Base-by-base conservation (phyloP, 2,888 invertebrate species). In the Lapara coniferarum region DNA sequence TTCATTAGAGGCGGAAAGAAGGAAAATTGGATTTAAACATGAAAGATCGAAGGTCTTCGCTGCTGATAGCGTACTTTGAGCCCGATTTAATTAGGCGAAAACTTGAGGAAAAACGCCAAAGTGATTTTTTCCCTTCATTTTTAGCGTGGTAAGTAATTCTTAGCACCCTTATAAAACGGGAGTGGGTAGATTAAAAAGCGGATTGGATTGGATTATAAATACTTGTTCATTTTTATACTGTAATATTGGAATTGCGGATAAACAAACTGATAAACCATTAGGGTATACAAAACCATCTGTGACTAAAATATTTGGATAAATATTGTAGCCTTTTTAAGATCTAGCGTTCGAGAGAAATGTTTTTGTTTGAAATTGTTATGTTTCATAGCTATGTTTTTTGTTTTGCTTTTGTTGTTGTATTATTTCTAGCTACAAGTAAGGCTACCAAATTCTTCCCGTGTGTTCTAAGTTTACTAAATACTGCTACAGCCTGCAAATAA, bases 1-100 rank as follows among this genome's bases (percentile, higher is more conserved):
- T 87, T 87, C 78, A 85, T 85, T 85, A 81, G 74, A 80, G 73
- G 77, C 79, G 78, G 71, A 81, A 85, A 87, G 86, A 87, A 83
- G 73, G 79, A 80, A 85, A 88, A 89, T 89, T 86, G 76, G 81
- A 88, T 89, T 88, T 84, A 76, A 83, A 84, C 82, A 85, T 85
- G 80, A 85, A 89, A 87, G 84, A 86, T 85, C 80, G 80, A 84
- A 84, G 78, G 74, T 75, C 79, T 78, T 74, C 74, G 72, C 56
- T 68, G 72, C 69, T 72, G 75, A 77, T 67, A 77, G 75, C 73
- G 78, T 78, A 77, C 83, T 86, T 85, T 78, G 78, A 79, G 78
- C 72, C 71, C 81, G 80, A 87, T 85, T 87, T 84, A 85, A 88
- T 88, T 86, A 87, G 75, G 77, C 66, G 78, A 76, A 77, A 82